These are phyloP conservation scores for Apostichopus parvimensis DNA, from an alignment of 35 echinoderm and acorn worm species.

Conservation along the genomic window DNA sequence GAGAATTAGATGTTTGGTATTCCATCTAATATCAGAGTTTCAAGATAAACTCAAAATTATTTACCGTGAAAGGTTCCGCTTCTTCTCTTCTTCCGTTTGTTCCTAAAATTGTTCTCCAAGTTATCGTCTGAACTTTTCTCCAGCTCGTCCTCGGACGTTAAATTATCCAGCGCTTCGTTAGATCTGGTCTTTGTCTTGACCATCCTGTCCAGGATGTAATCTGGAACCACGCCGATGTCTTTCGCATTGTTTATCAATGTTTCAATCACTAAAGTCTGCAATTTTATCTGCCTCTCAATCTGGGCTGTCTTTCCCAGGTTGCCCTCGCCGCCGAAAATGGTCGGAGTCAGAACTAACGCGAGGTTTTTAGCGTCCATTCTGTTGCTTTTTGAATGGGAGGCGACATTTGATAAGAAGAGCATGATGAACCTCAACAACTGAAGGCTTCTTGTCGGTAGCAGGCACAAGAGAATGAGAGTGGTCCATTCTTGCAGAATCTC, in stretches of 20 bases:
- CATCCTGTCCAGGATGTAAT: conserved; percentile 69
- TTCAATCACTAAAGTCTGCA: conserved; percentile 64
- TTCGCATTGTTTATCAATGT: conserved; percentile 80
- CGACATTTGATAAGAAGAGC: conserved; percentile 76
- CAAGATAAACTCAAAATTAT: too few species aligned
- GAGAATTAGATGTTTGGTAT: too few species aligned
- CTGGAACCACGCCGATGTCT: conserved; percentile 83
- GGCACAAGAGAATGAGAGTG: conserved; percentile 52
- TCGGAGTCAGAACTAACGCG: conserved; percentile 80
- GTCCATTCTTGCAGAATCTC: conserved; percentile 56
- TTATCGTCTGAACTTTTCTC: conserved; percentile 76
- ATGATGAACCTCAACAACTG: conserved; percentile 75
- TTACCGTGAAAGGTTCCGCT: conserved; percentile 90
- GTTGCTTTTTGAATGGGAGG: conserved; percentile 63
- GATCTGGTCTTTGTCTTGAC: conserved; percentile 63
- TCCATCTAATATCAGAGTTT: too few species aligned
- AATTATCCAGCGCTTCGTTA: conserved; percentile 59
- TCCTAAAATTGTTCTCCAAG: conserved; percentile 54
- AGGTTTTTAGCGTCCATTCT: conserved; percentile 90
- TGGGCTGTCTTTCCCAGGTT: conserved; percentile 46
- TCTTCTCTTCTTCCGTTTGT: conserved; percentile 66
- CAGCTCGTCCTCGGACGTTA: conserved; percentile 97
- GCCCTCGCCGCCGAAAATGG: conserved; percentile 59
- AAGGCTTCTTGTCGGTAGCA: conserved; percentile 61
- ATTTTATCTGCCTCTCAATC: conserved; percentile 65